A percentile compares a stretch with the other conserved stretches of the same genome.
Conservation (phyloP, 2,113 vertebrate species). For the Calyptommatus sinebrachiatus region DNA sequence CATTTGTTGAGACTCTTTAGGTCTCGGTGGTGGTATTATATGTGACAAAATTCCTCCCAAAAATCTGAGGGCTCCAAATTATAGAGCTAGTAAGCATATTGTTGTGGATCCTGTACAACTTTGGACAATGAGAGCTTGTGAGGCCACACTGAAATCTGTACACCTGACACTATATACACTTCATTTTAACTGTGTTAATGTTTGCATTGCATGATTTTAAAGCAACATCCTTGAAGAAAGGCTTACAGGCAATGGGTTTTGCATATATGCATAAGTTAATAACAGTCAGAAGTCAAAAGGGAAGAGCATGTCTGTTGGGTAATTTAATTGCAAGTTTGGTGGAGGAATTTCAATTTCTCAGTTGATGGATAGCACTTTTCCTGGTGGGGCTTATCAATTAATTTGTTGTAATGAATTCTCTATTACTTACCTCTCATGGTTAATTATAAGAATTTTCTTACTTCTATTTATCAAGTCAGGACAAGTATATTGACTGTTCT, state of each 20-base stretch:
- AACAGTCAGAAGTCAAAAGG: neutral
- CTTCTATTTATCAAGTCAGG: constrained; percentile 64
- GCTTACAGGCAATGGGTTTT: no score
- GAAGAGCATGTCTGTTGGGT: constrained; percentile 11
- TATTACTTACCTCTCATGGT: constrained; percentile 63
- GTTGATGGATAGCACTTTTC: constrained; percentile 57
- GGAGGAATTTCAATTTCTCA: constrained; percentile 48
- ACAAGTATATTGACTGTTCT: constrained; percentile 46
- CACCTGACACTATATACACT: neutral
- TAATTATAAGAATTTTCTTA: constrained; percentile 69
- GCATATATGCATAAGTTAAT: neutral
- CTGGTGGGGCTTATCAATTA: constrained; percentile 63
- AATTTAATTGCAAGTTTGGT: constrained; percentile 45
- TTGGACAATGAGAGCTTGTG: neutral
- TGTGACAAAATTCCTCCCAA: no score
- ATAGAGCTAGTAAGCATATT: no score
- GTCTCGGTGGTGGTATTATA: no score
- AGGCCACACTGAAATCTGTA: neutral
- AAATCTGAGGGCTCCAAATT: no score
- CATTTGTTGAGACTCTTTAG: no score
- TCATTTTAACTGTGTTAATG: no score
- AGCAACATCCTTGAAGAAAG: neutral
- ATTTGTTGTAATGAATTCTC: constrained; percentile 68
- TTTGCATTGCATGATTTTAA: neutral
- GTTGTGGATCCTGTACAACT: no score